Conservation (phyloP, 2,797 vertebrate species). For the Pseudochromis fuscus region DNA sequence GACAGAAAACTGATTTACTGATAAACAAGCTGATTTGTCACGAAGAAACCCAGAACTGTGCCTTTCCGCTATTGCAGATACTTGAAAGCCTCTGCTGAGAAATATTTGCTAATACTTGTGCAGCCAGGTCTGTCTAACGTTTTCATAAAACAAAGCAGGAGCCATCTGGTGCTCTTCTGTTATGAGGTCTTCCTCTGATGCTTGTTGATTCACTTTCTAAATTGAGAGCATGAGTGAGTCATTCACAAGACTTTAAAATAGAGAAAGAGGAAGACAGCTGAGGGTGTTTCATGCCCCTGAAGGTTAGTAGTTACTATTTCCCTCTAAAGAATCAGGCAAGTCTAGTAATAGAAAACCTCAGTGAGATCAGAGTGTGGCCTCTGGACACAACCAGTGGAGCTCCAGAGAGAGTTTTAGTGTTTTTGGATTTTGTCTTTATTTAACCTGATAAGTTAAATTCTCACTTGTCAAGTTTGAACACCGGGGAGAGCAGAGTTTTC, state of each 20-base stretch:
- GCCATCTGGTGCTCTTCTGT: slow-evolving; percentile 61
- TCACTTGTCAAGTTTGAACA: slow-evolving; percentile 7
- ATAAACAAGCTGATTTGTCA: slow-evolving; percentile 29
- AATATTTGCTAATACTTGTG: slow-evolving; percentile 20
- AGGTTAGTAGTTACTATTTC: slow-evolving; percentile 49
- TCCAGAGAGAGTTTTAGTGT: background rate
- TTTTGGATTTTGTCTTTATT: background rate
- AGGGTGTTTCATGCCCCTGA: slow-evolving; percentile 38
- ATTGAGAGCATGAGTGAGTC: slow-evolving; percentile 63
- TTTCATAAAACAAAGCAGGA: slow-evolving; percentile 44
- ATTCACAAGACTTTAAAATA: slow-evolving; percentile 57
- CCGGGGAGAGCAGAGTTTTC: slow-evolving; percentile 7
- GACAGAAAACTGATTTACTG: slow-evolving; percentile 17
- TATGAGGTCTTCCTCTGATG: slow-evolving; percentile 49
- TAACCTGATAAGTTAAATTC: slow-evolving; percentile 4
- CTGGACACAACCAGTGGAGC: background rate
- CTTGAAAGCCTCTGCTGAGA: slow-evolving; percentile 11
- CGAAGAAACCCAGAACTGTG: slow-evolving; percentile 24
- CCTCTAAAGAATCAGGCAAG: slow-evolving; percentile 28
- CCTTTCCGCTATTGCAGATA: slow-evolving; percentile 28
- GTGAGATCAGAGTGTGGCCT: slow-evolving; percentile 12
- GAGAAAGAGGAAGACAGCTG: slow-evolving; percentile 50
- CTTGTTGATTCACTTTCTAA: slow-evolving; percentile 62
- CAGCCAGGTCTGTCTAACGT: slow-evolving; percentile 36
- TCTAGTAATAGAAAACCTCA: slow-evolving; percentile 30